Evolutionary conservation across 2,797 vertebrate genomes (phyloP).

Genomic region (Capromys pilorides): DNA sequence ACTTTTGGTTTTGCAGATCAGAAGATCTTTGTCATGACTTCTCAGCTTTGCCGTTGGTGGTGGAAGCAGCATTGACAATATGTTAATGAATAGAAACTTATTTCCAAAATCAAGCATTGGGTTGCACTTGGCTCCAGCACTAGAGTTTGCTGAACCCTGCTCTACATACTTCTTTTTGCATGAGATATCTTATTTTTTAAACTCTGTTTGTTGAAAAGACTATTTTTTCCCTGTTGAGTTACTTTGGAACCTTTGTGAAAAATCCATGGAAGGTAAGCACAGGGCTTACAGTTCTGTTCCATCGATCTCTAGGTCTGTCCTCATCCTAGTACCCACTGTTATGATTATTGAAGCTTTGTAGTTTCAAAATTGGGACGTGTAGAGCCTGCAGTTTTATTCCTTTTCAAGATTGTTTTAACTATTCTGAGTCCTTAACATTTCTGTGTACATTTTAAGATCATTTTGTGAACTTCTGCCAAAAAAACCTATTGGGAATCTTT

Average conservation of each 20-base stretch:
- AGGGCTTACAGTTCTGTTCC: neutral
- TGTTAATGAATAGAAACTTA: neutral
- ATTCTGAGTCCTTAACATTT: neutral
- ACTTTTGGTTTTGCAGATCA: neutral
- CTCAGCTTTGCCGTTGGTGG: neutral
- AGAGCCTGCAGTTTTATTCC: neutral
- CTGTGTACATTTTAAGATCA: conserved; percentile 7
- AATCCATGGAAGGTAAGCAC: neutral
- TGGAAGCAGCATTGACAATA: neutral
- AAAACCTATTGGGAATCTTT: neutral
- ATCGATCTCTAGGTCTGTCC: neutral
- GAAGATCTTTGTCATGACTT: neutral
- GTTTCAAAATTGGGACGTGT: neutral
- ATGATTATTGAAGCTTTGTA: conserved; percentile 3
- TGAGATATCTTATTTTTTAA: neutral
- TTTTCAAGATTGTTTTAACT: neutral
- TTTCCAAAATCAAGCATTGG: neutral
- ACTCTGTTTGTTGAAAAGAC: neutral
- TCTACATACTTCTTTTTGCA: neutral
- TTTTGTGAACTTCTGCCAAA: conserved; percentile 41
- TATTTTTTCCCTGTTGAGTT: neutral
- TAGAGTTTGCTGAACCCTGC: neutral
- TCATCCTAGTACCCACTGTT: neutral
- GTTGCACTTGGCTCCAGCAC: neutral
- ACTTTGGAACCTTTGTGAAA: conserved; percentile 27